Percentiles rank a stretch among this genome's conserved stretches.
Conservation (phyloP, 2,113 vertebrate species). For the Rhinolophus sinicus region DNA sequence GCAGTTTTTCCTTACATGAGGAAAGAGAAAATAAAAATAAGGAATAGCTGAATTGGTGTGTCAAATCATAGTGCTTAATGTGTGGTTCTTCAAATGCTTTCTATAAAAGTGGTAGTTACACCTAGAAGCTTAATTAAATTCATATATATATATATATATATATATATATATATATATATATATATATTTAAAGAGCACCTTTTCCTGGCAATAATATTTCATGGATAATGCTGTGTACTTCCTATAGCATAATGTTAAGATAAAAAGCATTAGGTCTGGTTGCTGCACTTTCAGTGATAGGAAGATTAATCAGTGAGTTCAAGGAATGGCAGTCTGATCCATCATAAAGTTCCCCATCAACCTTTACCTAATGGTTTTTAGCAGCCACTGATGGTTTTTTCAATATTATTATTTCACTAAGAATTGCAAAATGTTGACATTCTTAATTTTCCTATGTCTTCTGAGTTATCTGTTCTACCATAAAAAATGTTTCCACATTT, state of each 20-base stretch:
- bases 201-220: neutral
- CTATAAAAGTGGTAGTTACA: neutral
- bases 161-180: too few relatives aligned
- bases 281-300: neutral
- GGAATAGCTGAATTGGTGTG: neutral
- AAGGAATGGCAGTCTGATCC: neutral
- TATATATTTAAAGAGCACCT: too few relatives aligned
- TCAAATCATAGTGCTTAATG: neutral
- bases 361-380: neutral
- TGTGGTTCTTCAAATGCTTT: neutral
- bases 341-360: neutral
- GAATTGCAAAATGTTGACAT: slow-evolving; percentile 23
- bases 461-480: neutral
- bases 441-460: neutral
- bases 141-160: neutral
- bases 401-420: neutral
- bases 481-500: neutral
- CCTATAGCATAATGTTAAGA: neutral
- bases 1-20: neutral
- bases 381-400: neutral
- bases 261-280: neutral
- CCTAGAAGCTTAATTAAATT: neutral
- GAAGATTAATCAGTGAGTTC: neutral
- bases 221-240: neutral
- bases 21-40: slow-evolving; percentile 5